Evolutionary conservation across 2,888 invertebrate genomes (phyloP), one percentile per base, ranked within the genome.

Genomic region (Tiphia femorata): DNA sequence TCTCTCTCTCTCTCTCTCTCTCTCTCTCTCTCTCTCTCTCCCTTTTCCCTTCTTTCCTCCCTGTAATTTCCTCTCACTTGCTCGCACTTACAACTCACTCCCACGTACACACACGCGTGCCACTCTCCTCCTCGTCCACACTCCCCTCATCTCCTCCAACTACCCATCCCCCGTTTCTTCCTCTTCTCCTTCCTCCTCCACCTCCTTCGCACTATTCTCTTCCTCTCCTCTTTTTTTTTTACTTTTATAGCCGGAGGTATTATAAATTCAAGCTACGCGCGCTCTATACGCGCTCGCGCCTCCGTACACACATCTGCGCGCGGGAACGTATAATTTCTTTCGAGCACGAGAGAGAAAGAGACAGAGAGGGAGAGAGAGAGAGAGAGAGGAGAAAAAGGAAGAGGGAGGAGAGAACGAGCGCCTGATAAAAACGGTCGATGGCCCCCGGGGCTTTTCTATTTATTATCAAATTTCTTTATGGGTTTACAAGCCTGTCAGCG

Each of bases 381-480:
- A n/a, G n/a, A n/a, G n/a, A n/a, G n/a, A n/a, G n/a, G n/a, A n/a
- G n/a, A n/a, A n/a, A n/a, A n/a, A n/a, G n/a, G n/a, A n/a, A n/a
- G n/a, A n/a, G n/a, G n/a, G n/a, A n/a, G n/a, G n/a, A n/a, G n/a
- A n/a, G n/a, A n/a, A n/a, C n/a, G n/a, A n/a, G n/a, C n/a, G n/a
- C 48, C 62, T 72, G 77, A 77, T 74, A 72, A 75, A 57, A 49
- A 64, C 60, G 42, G 48, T 50, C 64, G 56, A 50, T n/a, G n/a
- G n/a, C 54, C 57, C 56, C 49, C 40, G 29, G 50, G 41, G 17
- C 14, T 59, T 58, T 69, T 74, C 70, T 77, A 80, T 82, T 81
- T 80, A 80, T 81, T 80, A 80, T 79, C 75, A 79, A 80, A 80
- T 82, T 81, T 81, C 79, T 82, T 81, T 82, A 81, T 82, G 78